Evolutionary conservation across 2,888 invertebrate species (phyloP), one percentile per base, ranked within the genome.

Genomic region (Athalia cordata): DNA sequence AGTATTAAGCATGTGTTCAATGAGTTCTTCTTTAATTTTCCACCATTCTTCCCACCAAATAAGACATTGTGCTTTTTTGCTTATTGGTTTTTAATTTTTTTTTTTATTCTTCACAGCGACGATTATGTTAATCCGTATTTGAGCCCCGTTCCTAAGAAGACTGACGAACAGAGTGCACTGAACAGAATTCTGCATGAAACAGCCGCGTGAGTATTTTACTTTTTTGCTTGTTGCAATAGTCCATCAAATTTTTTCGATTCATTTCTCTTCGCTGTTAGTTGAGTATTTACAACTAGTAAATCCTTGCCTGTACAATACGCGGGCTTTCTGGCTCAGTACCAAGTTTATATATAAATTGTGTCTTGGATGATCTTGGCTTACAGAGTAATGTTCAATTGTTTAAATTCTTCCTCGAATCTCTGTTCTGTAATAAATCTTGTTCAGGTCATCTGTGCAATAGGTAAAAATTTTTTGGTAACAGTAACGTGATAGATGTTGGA

Each of bases 401-500:
- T 3, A 43, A 5, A 5, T 55, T 5, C 43, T 11, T 8, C 3
- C 4, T 55, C 1, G 11, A 55, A 55, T n/a, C 15, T 43, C 8
- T 11, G 7, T 55, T 43, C 52, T 55, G 4, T 7, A 55, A 9
- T 7, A 55, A 55, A 29, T 29, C 43, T 11, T 8, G 8, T 64
- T 7, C 45, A 61, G 64, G 8, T 62, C 64, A 49, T 72, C 29
- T 7, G 8, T 6, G 47, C 11, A 47, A 15, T 77, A 50, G 11
- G 3, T 55, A 55, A 59, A 59, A 55, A n/a, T 43, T 49, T 29
- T 29, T 43, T 7, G 45, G 7, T 91, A 91, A 7, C 90, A 97
- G 97, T 79, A 97, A 97, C 91, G 97, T 98, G 79, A 98, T 98
- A 86, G 98, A 98, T 91, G 97, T 98, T n/a, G 96, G 96, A 74